phyloP scores from a whole-genome alignment of 2,888 invertebrate species.

The Halictus quadricinctus region DNA sequence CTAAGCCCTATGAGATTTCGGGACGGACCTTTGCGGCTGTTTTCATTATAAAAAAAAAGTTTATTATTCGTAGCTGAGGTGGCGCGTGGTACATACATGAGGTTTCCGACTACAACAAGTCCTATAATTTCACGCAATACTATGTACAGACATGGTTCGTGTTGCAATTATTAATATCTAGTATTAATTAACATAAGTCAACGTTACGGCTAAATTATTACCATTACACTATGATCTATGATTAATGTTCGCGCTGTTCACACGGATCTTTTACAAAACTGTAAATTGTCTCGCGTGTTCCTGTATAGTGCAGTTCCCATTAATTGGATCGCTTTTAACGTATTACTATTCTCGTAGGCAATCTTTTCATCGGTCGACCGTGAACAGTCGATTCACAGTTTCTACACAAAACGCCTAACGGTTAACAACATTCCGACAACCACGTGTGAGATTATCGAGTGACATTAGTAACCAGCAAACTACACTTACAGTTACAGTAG shows the following conservation, averaged over 20 bases:
- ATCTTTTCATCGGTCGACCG: conserved; percentile 9
- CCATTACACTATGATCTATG: conserved; percentile 62
- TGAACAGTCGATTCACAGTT: conserved; percentile 17
- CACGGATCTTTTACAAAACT: conserved; percentile 41
- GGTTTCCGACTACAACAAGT: conserved; percentile 74
- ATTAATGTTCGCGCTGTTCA: conserved; percentile 47
- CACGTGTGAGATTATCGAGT: neutral
- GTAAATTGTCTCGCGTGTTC: conserved; percentile 42
- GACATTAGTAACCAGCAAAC: conserved; percentile 25
- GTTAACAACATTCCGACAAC: conserved; percentile 25
- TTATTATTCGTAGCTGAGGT: conserved; percentile 77
- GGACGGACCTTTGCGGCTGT: conserved; percentile 6
- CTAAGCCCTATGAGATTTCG: neutral
- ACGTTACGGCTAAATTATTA: conserved; percentile 67
- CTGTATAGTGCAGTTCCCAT: conserved; percentile 41
- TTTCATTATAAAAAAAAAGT: conserved; percentile 73
- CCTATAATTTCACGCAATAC: conserved; percentile 73
- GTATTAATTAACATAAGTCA: conserved; percentile 66
- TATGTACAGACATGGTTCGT: conserved; percentile 74
- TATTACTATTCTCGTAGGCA: conserved; percentile 16
- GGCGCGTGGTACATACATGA: conserved; percentile 77
- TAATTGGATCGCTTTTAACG: conserved; percentile 10
- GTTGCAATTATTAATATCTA: conserved; percentile 72
- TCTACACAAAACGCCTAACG: conserved; percentile 2
- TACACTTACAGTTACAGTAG: conserved; percentile 57